Evolutionary conservation across 2,888 invertebrate species (phyloP).

Genomic region (Drosophila bunnanda): DNA sequence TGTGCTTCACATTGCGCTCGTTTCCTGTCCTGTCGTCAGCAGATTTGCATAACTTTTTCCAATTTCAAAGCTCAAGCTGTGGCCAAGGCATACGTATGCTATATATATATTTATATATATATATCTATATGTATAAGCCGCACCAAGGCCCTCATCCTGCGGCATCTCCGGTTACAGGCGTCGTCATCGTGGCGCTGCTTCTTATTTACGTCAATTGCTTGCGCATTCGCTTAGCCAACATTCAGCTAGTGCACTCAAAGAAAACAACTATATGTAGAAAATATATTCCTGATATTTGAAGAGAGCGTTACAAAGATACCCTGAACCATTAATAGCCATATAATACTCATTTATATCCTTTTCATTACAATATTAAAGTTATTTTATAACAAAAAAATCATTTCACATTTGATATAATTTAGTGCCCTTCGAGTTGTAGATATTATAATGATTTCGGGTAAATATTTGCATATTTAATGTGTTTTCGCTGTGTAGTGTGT

Average conservation of each 20-base stretch:
- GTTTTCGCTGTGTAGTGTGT: conserved; percentile 1
- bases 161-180: conserved; percentile 58
- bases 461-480: neutral
- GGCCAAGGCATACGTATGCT: conserved; percentile 68
- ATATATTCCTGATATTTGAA: neutral
- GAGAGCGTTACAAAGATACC: neutral
- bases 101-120: conserved; percentile 5
- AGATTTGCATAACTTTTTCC: conserved; percentile 80
- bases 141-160: conserved; percentile 17
- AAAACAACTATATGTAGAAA: neutral
- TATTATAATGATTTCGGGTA: neutral
- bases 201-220: conserved; percentile 79
- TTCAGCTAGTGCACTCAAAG: conserved; percentile 9
- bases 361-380: neutral
- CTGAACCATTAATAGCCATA: no score
- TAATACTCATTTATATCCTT: no score
- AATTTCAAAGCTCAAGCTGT: conserved; percentile 79
- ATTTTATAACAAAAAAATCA: no score
- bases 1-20: conserved; percentile 55
- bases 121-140: conserved; percentile 29
- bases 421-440: neutral
- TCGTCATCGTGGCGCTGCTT: conserved; percentile 51
- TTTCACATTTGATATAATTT: neutral
- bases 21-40: conserved; percentile 66
- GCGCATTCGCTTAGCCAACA: conserved; percentile 56